Percentiles rank a stretch among this genome's conserved stretches.
These are phyloP conservation scores for Eremophila alpestris DNA, from an alignment of 2,797 vertebrate species.

Conservation along the genomic window DNA sequence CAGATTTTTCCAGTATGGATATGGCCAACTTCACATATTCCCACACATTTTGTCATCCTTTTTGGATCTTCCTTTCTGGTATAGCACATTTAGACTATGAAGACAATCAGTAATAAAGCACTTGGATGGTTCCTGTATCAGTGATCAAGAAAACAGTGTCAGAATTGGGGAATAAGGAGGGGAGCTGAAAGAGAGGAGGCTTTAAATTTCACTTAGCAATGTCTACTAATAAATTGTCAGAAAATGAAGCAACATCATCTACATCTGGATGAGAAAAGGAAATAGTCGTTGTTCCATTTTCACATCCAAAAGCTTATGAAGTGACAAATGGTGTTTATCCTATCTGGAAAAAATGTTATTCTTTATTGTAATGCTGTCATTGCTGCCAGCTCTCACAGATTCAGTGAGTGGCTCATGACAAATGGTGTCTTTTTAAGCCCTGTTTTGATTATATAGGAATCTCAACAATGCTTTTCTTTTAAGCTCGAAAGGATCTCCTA, in stretches of 20 bases:
- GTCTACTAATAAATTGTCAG: neutral
- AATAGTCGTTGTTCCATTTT: slow-evolving; percentile 18
- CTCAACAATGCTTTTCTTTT: neutral
- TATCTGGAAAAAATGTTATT: slow-evolving; percentile 38
- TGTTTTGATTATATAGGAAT: slow-evolving; percentile 12
- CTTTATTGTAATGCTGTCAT: slow-evolving; percentile 32
- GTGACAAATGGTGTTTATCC: slow-evolving; percentile 54
- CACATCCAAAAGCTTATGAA: slow-evolving; percentile 18
- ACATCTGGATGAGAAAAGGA: slow-evolving; percentile 26
- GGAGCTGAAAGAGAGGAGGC: neutral
- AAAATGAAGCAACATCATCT: slow-evolving; percentile 11
- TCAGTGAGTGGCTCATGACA: slow-evolving; percentile 15
- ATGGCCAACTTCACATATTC: neutral
- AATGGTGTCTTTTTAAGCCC: slow-evolving; percentile 21
- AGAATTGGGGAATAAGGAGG: neutral
- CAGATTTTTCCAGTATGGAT: neutral
- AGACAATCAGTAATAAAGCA: neutral
- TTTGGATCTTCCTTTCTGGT: neutral
- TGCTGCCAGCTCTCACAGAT: slow-evolving; percentile 43
- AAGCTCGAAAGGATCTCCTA: neutral
- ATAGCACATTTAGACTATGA: neutral
- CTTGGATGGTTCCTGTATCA: neutral
- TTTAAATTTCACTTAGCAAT: neutral
- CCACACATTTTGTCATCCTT: neutral
- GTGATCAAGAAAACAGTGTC: neutral